Conservation (phyloP, 2,888 invertebrate species). For the Syrphus vitripennis region DNA sequence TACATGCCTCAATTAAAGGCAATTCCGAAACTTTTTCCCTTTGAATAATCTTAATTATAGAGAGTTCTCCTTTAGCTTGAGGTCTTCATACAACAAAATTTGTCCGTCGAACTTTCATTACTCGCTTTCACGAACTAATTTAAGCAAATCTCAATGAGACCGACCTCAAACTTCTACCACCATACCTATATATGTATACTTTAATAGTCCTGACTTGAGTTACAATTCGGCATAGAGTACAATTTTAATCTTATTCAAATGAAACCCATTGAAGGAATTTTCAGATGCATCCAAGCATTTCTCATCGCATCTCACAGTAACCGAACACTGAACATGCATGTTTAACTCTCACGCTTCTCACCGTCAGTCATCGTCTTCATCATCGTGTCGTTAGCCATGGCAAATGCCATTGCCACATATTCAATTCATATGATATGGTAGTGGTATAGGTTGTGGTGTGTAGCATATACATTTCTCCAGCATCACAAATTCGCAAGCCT, state of each 20-base stretch:
- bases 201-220: neutral
- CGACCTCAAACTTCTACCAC: neutral
- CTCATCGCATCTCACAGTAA: constrained; percentile 21
- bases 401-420: constrained; percentile 7
- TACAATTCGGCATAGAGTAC: neutral
- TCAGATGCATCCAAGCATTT: constrained; percentile 44
- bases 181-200: no score
- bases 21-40: constrained; percentile 49
- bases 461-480: neutral
- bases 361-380: neutral
- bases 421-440: neutral
- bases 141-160: constrained; percentile 44
- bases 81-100: neutral
- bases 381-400: constrained; percentile 1
- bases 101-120: constrained; percentile 52
- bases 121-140: constrained; percentile 44
- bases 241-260: constrained; percentile 47
- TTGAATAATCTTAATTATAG: constrained; percentile 12
- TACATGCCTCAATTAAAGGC: constrained; percentile 46
- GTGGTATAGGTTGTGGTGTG: neutral
- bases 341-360: constrained; percentile 8
- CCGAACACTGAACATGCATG: constrained; percentile 14
- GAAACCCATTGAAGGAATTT: constrained; percentile 23
- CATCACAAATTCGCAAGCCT: no score
- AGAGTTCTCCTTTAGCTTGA: neutral